Evolutionary conservation across 2,888 invertebrate species (phyloP), one percentile per base, ranked within the genome.

Genomic region (Lasioglossum figueresi): DNA sequence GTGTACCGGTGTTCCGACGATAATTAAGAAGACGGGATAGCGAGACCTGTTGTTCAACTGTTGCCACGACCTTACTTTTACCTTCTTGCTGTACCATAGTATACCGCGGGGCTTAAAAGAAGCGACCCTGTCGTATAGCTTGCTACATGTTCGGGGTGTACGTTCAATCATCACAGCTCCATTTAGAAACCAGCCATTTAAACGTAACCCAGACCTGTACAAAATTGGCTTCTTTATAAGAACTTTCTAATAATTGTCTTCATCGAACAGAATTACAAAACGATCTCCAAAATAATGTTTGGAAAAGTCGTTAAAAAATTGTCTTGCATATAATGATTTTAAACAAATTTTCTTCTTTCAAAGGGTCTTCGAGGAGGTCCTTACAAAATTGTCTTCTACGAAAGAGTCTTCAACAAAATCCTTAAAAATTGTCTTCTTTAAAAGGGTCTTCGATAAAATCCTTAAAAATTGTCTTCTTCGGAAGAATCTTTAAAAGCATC

Each of bases 401-500:
- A n/a, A 23, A 6, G n/a, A 10, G 3, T n/a, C n/a, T 5, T 3
- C n/a, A n/a, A 8, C 0, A 0, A 8, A 10, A 0, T 52, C 52
- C 2, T 2, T 2, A 52, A 52, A 4, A 8, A 52, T 23, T 6
- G 23, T 23, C 8, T 8, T 52, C 23, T 6, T n/a, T 8, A 2
- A n/a, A 23, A 8, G 8, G 23, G 2, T 23, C n/a, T 52, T n/a
- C n/a, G n/a, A n/a, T n/a, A n/a, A n/a, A n/a, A 8, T 52, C 23
- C 3, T 8, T 8, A 23, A 23, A 23, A 52, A 12, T 12, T 43
- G 34, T 43, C 40, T 43, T 43, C 10, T 12, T 45, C 4, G 19
- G 4, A 19, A 19, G 19, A 19, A 19, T 19, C 48, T 19, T 1
- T 4, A 34, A 34, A 4, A 34, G 2, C 0, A 4, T 34, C 34